Base-by-base conservation (phyloP, 2,113 vertebrate species). In the Ovibos moschatus region DNA sequence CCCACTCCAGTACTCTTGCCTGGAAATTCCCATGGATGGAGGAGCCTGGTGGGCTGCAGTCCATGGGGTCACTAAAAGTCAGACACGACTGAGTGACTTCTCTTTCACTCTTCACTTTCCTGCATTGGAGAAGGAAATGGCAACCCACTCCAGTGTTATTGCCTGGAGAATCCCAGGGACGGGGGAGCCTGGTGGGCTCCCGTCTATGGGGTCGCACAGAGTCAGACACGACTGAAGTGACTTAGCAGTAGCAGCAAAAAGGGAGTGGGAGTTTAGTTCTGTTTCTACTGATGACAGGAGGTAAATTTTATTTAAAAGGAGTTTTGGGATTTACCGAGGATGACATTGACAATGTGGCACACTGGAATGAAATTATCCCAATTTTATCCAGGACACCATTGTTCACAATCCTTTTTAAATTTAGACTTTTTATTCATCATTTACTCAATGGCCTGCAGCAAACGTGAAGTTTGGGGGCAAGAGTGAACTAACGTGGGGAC, bases 341-440 rank as follows among this genome's bases (percentile, higher is more conserved):
- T 93, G 36, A 88, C 62, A 33, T 5, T 78, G 60, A 62, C 15
- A 45, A 11, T 0, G 25, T 11, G 19, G 19, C 53, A 43, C 47
- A 67, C 13, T 28, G 43, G 55, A 89, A 60, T 40, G 79, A 53
- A 86, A 60, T 83, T 12, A 87, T 10, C 67, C 33, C 4, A 12
- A 0, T 45, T 82, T 62, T 71, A 87, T 17, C 60, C 78, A 82
- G 45, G 67, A 81, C 21, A 82, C 10, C 60, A 7, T 16, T 50
- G n/a, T 62, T 64, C 62, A 94, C 36, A 90, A 97, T 74, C 91
- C 58, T 47, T 91, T 28, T 64, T 33, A 94, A 83, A 94, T 79
- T 16, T 0, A 74, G 30, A 79, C 10, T 19, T 67, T 8, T 85
- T 57, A 88, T 67, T 93, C 64, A 57, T 62, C 57, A 76, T 62